Evolutionary conservation across 2,797 vertebrate genomes (phyloP).

Genomic region (Chloroceryle inda): DNA sequence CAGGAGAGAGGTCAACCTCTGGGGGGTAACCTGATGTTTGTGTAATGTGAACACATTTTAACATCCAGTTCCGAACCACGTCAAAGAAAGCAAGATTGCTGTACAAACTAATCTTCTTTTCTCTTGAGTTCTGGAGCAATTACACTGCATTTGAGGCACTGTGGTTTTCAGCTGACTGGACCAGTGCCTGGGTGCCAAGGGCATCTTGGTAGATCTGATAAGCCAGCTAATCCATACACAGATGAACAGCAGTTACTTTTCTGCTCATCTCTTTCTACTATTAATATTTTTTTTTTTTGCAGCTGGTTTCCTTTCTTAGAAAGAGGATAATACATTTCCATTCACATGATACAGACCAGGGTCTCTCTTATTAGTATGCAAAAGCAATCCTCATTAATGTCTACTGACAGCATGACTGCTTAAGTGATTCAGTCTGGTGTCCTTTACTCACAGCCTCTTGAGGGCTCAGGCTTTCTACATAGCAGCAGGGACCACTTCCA

Average conservation of each 20-base stretch:
- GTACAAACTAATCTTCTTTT: background rate
- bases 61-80: background rate
- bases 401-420: background rate
- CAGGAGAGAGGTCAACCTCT: background rate
- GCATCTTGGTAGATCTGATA: background rate
- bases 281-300: background rate
- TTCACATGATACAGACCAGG: background rate
- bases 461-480: background rate
- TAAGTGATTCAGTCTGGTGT: constrained; percentile 5
- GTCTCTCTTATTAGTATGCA: background rate
- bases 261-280: background rate
- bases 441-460: constrained; percentile 23
- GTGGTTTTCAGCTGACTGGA: background rate
- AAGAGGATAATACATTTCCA: background rate
- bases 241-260: background rate
- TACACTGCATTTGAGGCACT: background rate
- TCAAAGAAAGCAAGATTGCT: background rate
- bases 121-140: background rate
- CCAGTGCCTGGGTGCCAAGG: background rate
- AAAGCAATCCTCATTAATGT: background rate
- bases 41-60: background rate
- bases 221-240: background rate
- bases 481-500: constrained; percentile 30
- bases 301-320: background rate
- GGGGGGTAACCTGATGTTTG: fast-evolving